Evolutionary conservation across 1,140 invertebrate species (phyloP), one percentile per base, ranked within the genome.

Genomic region (Camponotus vicinus): DNA sequence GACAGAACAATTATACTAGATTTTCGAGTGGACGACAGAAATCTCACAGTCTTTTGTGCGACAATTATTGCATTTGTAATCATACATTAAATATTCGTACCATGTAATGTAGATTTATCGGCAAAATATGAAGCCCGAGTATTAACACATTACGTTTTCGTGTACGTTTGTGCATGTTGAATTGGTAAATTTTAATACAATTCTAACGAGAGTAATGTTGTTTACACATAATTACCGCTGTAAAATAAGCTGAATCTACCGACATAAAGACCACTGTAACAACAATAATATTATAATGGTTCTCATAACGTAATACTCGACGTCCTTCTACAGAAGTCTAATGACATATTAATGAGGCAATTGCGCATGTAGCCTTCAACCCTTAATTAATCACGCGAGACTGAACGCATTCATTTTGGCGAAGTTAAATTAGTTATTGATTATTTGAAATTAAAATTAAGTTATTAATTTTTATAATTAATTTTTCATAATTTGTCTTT

Each of bases 141-240:
- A 80, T 80, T 80, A 80, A 80, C n/a, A 3, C 27, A 59, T 59
- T 80, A 27, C 34, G 5, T 61, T 69, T 57, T 32, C 13, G 27
- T 42, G 40, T 5, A 21, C 61, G 32, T 37, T 27, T 27, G 9
- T 8, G 27, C 32, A 66, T 21, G 21, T 32, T 40, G 13, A 55
- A 69, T 80, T 80, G 49, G 7, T 42, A 80, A 80, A 80, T 80
- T 80, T 70, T 80, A 80, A 80, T 59, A 42, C 9, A 80, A 57
- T 57, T 80, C 15, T 37, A 3, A 18, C 13, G 21, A 34, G 34
- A 80, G 9, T 57, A 59, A 9, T 21, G 2, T 2, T 49, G 37
- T 80, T 80, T 70, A 13, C 45, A 13, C 45, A 80, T 57, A 70
- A 80, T 69, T 69, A 80, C 5, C 34, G n/a, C 21, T 70, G 3